phyloP scores from a whole-genome alignment of 2,797 vertebrate species.

The Peromyscus attwateri region DNA sequence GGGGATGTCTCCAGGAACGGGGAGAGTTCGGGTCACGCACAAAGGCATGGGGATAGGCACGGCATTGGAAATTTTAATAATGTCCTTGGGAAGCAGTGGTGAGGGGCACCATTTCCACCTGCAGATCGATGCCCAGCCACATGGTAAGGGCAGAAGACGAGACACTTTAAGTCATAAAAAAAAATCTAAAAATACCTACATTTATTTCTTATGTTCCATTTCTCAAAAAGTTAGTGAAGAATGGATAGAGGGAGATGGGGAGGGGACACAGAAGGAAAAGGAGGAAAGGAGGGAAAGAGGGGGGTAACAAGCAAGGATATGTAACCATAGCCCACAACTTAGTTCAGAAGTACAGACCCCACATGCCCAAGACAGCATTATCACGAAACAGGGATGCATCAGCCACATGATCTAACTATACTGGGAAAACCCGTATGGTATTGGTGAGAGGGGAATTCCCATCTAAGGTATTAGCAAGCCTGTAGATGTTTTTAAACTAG shows the following conservation, averaged over 20 bases:
- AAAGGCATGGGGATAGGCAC: not conserved
- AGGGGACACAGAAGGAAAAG: not conserved
- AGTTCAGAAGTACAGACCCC: not conserved
- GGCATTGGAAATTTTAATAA: not conserved
- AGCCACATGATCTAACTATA: accelerated
- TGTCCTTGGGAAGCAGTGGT: accelerated
- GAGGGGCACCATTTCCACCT: too few species aligned
- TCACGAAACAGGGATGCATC: not conserved
- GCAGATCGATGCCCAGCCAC: not conserved
- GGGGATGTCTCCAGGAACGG: not conserved
- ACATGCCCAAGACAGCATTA: not conserved
- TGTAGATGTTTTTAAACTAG: not conserved
- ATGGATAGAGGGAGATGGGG: too few species aligned
- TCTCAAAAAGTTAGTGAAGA: not conserved
- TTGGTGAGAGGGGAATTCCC: not conserved
- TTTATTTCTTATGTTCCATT: not conserved
- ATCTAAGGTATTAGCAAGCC: not conserved
- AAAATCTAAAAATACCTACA: not conserved
- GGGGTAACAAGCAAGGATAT: not conserved
- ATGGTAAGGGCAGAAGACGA: not conserved
- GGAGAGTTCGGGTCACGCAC: not conserved
- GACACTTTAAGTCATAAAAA: not conserved
- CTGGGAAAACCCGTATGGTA: not conserved
- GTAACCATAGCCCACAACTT: not conserved
- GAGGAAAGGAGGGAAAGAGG: not conserved